Evolutionary conservation across 2,797 vertebrate species (phyloP), one percentile per base, ranked within the genome.

Genomic region (Malacoctenus gilli): DNA sequence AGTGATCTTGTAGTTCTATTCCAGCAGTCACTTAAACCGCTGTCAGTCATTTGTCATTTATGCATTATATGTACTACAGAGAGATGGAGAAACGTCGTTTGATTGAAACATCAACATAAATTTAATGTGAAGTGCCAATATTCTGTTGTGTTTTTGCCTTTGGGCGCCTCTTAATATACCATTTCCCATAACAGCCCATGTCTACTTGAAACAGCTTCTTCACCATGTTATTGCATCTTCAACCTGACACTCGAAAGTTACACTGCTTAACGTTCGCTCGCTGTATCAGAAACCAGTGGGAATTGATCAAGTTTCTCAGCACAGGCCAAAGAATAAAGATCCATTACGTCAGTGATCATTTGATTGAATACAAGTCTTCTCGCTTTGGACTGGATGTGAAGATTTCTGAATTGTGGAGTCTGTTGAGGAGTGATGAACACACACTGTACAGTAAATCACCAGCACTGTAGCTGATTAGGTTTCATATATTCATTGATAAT

Each of bases 21-120:
- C 4, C 12, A 16, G 39, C 13, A 25, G 43, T 34, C 19, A 32
- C 18, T 25, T 22, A 28, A 4, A 44, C 41, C 18, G 13, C 36
- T 58, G 19, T 59, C 36, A 25, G 8, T 59, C 20, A 32, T 64
- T 28, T 60, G 18, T 36, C 41, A 46, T 55, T 32, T 10, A n/a
- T 54, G 20, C 36, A 12, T 30, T 39, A 13, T 28, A 2, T 40
- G 34, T 3, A 3, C 36, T 25, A 22, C 40, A 28, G 34, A 51
- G 20, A 40, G 20, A 28, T 10, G 30, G 32, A 37, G 34, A 15
- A 20, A 8, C 18, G 5, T n/a, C n/a, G n/a, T n/a, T 18, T 20
- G 31, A 43, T 35, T 8, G 2, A 48, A 42, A 18, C 1, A 36
- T 21, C 20, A 14, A 14, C 6, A 21, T n/a, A 13, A n/a, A 40